phyloP scores from a whole-genome alignment of 2,888 invertebrate species.

The Mythimna impura region DNA sequence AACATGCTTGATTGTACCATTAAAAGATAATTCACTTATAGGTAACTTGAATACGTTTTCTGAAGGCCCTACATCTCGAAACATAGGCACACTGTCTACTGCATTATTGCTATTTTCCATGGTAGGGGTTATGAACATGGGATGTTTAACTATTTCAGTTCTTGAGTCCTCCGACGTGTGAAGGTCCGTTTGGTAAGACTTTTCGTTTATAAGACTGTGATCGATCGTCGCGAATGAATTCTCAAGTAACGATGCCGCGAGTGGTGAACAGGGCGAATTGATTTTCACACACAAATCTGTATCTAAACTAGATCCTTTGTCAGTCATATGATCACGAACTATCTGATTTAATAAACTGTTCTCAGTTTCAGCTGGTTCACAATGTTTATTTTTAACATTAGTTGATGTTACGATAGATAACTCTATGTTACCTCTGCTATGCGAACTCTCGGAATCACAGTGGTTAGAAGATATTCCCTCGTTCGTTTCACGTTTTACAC shows the following conservation, averaged over 20 bases:
- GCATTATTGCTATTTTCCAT: slow-evolving; percentile 90
- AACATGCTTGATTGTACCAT: slow-evolving; percentile 87
- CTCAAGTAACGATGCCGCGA: slow-evolving; percentile 75
- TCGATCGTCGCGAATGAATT: slow-evolving; percentile 80
- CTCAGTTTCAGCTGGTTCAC: slow-evolving; percentile 71
- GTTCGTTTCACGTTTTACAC: slow-evolving; percentile 64
- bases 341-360: slow-evolving; percentile 72
- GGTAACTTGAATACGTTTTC: slow-evolving; percentile 87
- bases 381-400: slow-evolving; percentile 76
- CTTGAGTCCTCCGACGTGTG: slow-evolving; percentile 84
- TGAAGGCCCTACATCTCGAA: slow-evolving; percentile 78
- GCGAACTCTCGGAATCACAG: slow-evolving; percentile 76
- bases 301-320: slow-evolving; percentile 75
- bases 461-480: slow-evolving; percentile 71
- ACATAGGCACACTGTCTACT: slow-evolving; percentile 85
- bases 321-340: slow-evolving; percentile 69
- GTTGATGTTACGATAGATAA: slow-evolving; percentile 75
- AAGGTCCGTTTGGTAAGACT: slow-evolving; percentile 78
- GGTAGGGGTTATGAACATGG: slow-evolving; percentile 86
- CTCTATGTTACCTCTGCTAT: slow-evolving; percentile 82
- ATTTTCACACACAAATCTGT: slow-evolving; percentile 75
- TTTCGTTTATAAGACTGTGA: slow-evolving; percentile 79
- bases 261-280: slow-evolving; percentile 77
- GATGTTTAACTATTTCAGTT: slow-evolving; percentile 76
- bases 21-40: slow-evolving; percentile 86